Evolutionary conservation across 2,797 vertebrate genomes (phyloP).

Genomic region (Lemur catta): DNA sequence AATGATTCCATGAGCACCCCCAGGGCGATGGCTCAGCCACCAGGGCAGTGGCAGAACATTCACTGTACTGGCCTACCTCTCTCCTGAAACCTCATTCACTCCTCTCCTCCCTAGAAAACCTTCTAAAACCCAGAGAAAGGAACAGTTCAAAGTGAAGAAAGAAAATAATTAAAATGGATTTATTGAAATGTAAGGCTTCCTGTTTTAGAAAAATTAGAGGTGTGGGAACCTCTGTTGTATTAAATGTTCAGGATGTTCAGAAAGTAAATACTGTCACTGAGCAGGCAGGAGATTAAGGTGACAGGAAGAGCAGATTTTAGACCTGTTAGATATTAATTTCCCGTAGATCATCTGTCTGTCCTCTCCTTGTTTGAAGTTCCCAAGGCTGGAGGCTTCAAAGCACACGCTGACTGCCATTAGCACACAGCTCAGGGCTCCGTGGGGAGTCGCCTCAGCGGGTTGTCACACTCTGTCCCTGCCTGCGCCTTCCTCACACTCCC

Average conservation of each 20-base stretch:
- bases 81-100: constrained; percentile 53
- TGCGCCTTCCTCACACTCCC: constrained; percentile 35
- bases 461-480: constrained; percentile 58
- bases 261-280: constrained; percentile 82
- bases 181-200: constrained; percentile 75
- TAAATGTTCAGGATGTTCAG: constrained; percentile 74
- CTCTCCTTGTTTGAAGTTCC: constrained; percentile 84
- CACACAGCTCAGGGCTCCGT: constrained; percentile 73
- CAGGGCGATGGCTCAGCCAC: background rate
- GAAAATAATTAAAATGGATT: constrained; percentile 64
- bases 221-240: constrained; percentile 69
- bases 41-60: background rate
- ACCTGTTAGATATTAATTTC: constrained; percentile 85
- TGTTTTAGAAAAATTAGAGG: constrained; percentile 76
- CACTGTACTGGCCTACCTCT: background rate
- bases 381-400: constrained; percentile 84
- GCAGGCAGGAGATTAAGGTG: constrained; percentile 74
- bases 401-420: constrained; percentile 64
- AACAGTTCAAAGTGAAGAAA: constrained; percentile 68
- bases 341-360: constrained; percentile 81
- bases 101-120: constrained; percentile 51
- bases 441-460: constrained; percentile 78
- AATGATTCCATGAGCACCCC: background rate
- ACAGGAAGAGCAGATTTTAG: constrained; percentile 80
- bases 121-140: constrained; percentile 21